Percentiles rank a stretch among this genome's conserved stretches.
Evolutionary conservation across 2,888 invertebrate genomes (phyloP).

Genomic region (Polydesmus complanatus): DNA sequence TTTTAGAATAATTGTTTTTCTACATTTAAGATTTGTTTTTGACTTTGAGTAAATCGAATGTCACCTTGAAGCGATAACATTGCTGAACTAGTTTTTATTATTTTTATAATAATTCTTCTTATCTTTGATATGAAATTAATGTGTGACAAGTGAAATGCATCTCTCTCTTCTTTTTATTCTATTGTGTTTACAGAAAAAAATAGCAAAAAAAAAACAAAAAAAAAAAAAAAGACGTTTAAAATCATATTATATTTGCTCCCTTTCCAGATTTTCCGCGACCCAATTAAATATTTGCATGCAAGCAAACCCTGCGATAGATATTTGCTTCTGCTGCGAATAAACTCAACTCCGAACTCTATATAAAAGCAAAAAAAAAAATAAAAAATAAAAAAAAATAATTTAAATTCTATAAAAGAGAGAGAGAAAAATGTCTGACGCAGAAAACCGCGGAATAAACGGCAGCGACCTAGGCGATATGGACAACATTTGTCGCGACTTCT

Average conservation of each 20-base stretch:
- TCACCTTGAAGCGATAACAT: neutral
- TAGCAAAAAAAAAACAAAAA: no score
- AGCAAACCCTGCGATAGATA: neutral
- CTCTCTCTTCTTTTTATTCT: no score
- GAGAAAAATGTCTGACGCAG: conserved; percentile 17
- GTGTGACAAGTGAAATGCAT: no score
- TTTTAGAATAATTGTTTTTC: neutral
- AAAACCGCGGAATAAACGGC: conserved; percentile 16
- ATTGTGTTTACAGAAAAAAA: no score
- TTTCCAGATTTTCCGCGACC: neutral
- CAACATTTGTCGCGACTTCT: conserved; percentile 45
- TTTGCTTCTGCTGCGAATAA: no score
- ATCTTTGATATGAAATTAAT: no score
- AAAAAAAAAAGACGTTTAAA: no score
- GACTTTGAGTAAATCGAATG: neutral
- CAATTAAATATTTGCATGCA: neutral
- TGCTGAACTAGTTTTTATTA: neutral
- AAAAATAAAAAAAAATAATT: no score
- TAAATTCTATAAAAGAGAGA: no score
- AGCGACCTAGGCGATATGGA: conserved; percentile 24
- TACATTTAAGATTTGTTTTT: neutral
- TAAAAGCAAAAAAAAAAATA: no score
- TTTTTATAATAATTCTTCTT: no score
- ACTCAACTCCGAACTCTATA: no score
- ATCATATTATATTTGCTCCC: neutral